Evolutionary conservation across 2,113 vertebrate species (phyloP).

Genomic region (Mustelus asterias): DNA sequence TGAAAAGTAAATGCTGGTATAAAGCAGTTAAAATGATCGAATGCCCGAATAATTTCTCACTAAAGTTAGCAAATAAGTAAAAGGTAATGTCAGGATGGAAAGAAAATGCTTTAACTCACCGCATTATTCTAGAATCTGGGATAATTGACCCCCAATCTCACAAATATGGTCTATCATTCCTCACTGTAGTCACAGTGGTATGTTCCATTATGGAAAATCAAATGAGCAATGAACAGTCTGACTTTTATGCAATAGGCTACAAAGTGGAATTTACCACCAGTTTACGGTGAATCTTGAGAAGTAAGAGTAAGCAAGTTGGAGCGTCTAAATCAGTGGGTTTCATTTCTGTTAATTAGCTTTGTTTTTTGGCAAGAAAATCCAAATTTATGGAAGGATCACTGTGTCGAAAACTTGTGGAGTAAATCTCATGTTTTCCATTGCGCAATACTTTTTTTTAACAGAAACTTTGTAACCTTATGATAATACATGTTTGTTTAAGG

Average conservation of each 20-base stretch:
- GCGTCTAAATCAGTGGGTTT: not conserved
- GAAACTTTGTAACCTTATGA: not conserved
- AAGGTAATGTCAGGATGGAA: not conserved
- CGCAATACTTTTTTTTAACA: not conserved
- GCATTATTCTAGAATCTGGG: not conserved
- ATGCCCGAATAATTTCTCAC: not conserved
- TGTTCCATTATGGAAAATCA: constrained; percentile 18
- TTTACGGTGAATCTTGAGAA: not conserved
- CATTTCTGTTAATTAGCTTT: not conserved
- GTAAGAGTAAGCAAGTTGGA: not conserved
- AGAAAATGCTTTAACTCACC: not conserved
- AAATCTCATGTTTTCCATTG: constrained; percentile 15
- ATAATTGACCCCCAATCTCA: not conserved
- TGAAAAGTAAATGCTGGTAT: not conserved
- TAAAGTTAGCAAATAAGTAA: not conserved
- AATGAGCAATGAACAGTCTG: not conserved
- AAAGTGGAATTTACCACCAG: not conserved
- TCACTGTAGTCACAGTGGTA: not conserved
- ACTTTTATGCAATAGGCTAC: not conserved
- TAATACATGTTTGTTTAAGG: not conserved
- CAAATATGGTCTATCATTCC: not conserved
- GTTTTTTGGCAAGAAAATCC: not conserved
- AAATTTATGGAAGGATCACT: not conserved
- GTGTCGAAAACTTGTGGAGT: not conserved
- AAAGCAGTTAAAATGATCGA: not conserved